Evolutionary conservation across 1,140 invertebrate species (phyloP).

Genomic region (Orchesella cincta): DNA sequence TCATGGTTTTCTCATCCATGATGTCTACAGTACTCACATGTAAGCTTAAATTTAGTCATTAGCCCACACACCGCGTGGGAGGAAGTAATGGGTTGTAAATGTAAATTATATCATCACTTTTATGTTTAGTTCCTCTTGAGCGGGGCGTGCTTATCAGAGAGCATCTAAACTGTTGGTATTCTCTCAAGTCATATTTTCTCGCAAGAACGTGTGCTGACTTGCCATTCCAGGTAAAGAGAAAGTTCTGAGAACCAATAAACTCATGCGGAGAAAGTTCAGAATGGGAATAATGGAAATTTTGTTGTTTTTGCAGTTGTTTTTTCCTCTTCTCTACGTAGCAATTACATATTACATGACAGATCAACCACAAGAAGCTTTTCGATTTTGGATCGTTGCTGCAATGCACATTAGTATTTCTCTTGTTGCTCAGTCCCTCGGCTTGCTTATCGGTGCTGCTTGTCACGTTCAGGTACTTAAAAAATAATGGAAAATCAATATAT

Average conservation of each 20-base stretch:
- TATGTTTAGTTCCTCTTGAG: slow-evolving; percentile 84
- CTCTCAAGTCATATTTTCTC: slow-evolving; percentile 91
- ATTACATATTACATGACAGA: slow-evolving; percentile 95
- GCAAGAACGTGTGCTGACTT: slow-evolving; percentile 92
- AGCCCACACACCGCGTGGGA: too few relatives aligned
- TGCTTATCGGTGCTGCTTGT: slow-evolving; percentile 88
- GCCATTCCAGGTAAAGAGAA: slow-evolving; percentile 82
- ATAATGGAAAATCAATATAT: slow-evolving; percentile 26
- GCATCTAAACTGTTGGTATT: slow-evolving; percentile 97
- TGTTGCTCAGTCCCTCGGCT: slow-evolving; percentile 87
- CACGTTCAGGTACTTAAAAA: slow-evolving; percentile 79
- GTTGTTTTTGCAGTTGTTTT: slow-evolving; percentile 70
- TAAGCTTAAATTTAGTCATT: too few relatives aligned
- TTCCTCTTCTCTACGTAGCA: slow-evolving; percentile 84
- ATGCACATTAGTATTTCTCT: slow-evolving; percentile 86
- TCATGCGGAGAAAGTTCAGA: not conserved
- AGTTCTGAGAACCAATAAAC: not conserved
- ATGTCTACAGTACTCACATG: slow-evolving; percentile 96
- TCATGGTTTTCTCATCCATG: slow-evolving; percentile 94
- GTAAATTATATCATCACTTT: not conserved
- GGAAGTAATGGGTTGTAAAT: too few relatives aligned
- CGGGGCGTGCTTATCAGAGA: slow-evolving; percentile 92
- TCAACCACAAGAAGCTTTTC: slow-evolving; percentile 81
- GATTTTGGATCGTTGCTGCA: slow-evolving; percentile 83
- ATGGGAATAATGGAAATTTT: not conserved